Conservation (phyloP, 1,140 invertebrate genomes). For the Adelges cooleyi region DNA sequence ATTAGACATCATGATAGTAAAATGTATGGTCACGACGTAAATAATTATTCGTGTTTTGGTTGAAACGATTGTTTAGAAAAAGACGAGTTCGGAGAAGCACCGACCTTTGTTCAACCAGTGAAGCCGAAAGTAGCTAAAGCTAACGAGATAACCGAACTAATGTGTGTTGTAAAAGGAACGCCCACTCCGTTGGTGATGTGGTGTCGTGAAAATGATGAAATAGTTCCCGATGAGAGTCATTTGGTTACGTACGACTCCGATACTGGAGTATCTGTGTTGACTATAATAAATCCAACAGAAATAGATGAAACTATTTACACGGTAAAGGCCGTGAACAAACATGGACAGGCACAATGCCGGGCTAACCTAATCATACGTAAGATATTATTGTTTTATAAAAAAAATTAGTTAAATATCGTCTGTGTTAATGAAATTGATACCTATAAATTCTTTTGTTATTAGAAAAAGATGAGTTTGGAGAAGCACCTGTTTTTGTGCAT, state of each 20-base stretch:
- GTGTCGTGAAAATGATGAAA: constrained; percentile 51
- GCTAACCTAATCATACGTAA: constrained; percentile 48
- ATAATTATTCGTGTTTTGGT: background rate
- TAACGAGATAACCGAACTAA: constrained; percentile 47
- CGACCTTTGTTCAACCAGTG: constrained; percentile 50
- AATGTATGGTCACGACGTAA: background rate
- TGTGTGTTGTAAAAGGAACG: constrained; percentile 53
- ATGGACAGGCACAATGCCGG: constrained; percentile 55
- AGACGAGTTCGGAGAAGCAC: constrained; percentile 51
- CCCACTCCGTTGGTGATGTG: constrained; percentile 60
- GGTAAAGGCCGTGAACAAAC: constrained; percentile 55
- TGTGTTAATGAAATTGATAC: background rate
- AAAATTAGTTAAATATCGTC: constrained; percentile 43
- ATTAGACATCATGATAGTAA: background rate
- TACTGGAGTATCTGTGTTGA: constrained; percentile 51
- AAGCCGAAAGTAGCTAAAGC: constrained; percentile 53
- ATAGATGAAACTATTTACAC: constrained; percentile 53
- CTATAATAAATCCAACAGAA: constrained; percentile 49
- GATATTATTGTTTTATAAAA: constrained; percentile 41
- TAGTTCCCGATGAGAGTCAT: constrained; percentile 45
- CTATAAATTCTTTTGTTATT: constrained; percentile 29
- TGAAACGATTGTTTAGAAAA: constrained; percentile 46
- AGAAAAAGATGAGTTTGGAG: constrained; percentile 54
- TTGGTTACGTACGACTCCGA: constrained; percentile 48
- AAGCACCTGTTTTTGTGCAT: constrained; percentile 49